phyloP scores from a whole-genome alignment of 2,797 vertebrate species.

The Natrix natrix region DNA sequence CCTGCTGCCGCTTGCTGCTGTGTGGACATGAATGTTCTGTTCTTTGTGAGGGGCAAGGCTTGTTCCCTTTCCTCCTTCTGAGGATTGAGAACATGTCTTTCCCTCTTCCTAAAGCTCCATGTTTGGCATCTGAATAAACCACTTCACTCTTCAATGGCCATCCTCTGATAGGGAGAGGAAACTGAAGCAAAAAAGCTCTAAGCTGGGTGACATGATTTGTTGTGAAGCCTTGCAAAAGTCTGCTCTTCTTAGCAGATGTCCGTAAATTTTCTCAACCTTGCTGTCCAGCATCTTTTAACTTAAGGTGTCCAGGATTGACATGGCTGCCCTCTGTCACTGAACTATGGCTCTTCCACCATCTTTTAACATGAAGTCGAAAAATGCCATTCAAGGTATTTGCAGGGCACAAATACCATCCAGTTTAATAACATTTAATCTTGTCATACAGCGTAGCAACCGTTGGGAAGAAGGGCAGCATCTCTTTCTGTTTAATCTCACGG shows the following conservation, averaged over 20 bases:
- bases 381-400: neutral
- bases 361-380: conserved; percentile 28
- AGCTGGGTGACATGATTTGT: neutral
- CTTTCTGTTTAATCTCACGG: conserved; percentile 13
- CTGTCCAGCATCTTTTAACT: neutral
- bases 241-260: neutral
- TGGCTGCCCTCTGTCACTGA: neutral
- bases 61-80: conserved; percentile 44
- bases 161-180: conserved; percentile 6
- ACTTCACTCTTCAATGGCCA: neutral
- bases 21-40: conserved; percentile 66
- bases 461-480: conserved; percentile 11
- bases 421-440: conserved; percentile 5
- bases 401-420: neutral
- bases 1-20: conserved; percentile 78
- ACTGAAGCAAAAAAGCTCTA: neutral
- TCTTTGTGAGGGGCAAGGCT: conserved; percentile 22
- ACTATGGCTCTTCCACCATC: neutral
- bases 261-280: neutral
- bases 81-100: conserved; percentile 55
- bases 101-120: conserved; percentile 24
- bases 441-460: neutral
- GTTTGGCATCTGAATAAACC: conserved; percentile 36
- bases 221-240: neutral
- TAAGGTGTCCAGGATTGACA: neutral